phyloP scores from a whole-genome alignment of 1,140 invertebrate species.

The Atopsyche davidsoni region DNA sequence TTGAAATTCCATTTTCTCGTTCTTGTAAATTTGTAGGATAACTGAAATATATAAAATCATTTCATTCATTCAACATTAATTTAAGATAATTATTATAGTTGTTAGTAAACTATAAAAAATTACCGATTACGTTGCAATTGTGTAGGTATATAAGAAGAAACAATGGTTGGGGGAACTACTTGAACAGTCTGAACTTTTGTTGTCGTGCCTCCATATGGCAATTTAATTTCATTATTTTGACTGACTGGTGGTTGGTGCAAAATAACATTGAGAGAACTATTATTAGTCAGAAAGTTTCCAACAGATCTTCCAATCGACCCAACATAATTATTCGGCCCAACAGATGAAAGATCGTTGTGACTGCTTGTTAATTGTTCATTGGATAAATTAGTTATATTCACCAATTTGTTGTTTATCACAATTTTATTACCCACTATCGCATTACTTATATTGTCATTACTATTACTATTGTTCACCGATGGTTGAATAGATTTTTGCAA shows the following conservation, averaged over 20 bases:
- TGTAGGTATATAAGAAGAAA: conserved; percentile 22
- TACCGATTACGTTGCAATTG: conserved; percentile 14
- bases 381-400: conserved; percentile 26
- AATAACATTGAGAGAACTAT: conserved; percentile 13
- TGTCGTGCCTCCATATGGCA: conserved; percentile 15
- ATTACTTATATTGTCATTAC: conserved; percentile 23
- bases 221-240: conserved; percentile 10
- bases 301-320: conserved; percentile 3
- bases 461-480: conserved; percentile 20
- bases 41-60: conserved; percentile 4
- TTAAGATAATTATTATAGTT: neutral
- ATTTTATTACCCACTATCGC: conserved; percentile 26
- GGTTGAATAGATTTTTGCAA: conserved; percentile 22
- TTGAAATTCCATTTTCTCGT: conserved; percentile 7
- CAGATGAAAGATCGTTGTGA: neutral
- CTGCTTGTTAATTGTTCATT: conserved; percentile 16
- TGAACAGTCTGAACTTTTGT: conserved; percentile 26
- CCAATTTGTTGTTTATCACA: conserved; percentile 28
- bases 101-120: too few species aligned
- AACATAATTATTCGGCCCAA: conserved; percentile 1
- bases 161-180: conserved; percentile 25
- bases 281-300: conserved; percentile 19
- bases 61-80: neutral
- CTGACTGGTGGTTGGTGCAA: conserved; percentile 9
- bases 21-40: conserved; percentile 2